Evolutionary conservation across 2,797 vertebrate genomes (phyloP).

Genomic region (Poecilia picta): DNA sequence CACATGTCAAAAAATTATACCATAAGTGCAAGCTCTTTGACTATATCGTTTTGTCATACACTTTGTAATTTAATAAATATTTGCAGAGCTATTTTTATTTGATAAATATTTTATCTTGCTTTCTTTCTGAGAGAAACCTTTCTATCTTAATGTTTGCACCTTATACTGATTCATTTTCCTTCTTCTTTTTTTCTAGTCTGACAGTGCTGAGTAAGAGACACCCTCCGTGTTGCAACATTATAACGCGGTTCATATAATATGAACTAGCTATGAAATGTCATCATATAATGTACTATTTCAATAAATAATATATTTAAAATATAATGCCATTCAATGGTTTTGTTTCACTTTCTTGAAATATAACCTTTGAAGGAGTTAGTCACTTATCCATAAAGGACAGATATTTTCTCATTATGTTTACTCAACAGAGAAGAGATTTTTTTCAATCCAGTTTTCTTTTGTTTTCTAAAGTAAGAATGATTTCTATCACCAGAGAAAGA

Average conservation of each 20-base stretch:
- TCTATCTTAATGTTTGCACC: not conserved
- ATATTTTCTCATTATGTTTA: not conserved
- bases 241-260: conserved; percentile 57
- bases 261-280: conserved; percentile 35
- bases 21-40: not conserved
- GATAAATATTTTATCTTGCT: not conserved
- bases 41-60: not conserved
- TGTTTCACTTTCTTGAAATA: not conserved
- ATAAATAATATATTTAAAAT: conserved; percentile 41
- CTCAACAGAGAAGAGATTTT: not conserved
- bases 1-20: no score
- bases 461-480: not conserved
- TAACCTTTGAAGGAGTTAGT: not conserved
- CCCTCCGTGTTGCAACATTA: conserved; percentile 14
- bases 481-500: not conserved
- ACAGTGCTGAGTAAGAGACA: conserved; percentile 43
- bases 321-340: not conserved
- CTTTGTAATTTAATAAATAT: not conserved
- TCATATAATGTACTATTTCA: conserved; percentile 25
- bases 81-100: not conserved
- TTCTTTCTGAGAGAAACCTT: not conserved
- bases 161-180: not conserved
- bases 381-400: no score
- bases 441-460: not conserved
- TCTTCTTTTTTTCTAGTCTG: conserved; percentile 35